These are phyloP conservation scores for Zootoca vivipara DNA, from an alignment of 2,113 vertebrate species.

Conservation along the genomic window DNA sequence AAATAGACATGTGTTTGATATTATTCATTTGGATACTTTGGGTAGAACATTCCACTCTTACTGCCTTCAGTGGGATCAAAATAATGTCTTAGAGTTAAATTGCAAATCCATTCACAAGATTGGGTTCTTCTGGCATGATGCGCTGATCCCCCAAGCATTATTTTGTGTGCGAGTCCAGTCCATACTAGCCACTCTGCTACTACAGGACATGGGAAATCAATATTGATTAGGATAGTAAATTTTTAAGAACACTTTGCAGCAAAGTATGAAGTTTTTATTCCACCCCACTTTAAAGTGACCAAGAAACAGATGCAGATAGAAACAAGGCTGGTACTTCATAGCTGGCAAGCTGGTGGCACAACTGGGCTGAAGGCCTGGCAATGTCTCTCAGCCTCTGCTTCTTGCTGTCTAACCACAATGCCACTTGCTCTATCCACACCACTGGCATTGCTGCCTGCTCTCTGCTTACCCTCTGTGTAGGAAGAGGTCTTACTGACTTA, in stretches of 20 bases:
- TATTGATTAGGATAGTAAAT: neutral
- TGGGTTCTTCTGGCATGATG: neutral
- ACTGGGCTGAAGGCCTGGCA: no score
- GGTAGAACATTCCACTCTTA: neutral
- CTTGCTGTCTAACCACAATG: no score
- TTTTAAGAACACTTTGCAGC: neutral
- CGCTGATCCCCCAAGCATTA: neutral
- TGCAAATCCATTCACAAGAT: neutral
- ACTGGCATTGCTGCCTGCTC: no score
- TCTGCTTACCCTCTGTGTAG: no score
- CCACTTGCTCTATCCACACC: no score
- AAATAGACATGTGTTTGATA: conserved; percentile 1
- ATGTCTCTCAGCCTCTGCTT: no score
- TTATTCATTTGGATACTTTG: conserved; percentile 1
- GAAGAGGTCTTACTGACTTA: no score
- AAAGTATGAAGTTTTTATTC: neutral
- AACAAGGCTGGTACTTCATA: no score
- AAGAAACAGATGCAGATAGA: neutral
- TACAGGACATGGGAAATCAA: neutral
- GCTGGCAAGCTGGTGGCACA: no score
- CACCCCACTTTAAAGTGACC: neutral
- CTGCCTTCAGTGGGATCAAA: neutral
- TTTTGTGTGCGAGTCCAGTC: neutral
- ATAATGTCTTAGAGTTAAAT: neutral
- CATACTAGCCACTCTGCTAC: neutral